phyloP scores from a whole-genome alignment of 2,113 vertebrate species.

The Electrona antarctica region DNA sequence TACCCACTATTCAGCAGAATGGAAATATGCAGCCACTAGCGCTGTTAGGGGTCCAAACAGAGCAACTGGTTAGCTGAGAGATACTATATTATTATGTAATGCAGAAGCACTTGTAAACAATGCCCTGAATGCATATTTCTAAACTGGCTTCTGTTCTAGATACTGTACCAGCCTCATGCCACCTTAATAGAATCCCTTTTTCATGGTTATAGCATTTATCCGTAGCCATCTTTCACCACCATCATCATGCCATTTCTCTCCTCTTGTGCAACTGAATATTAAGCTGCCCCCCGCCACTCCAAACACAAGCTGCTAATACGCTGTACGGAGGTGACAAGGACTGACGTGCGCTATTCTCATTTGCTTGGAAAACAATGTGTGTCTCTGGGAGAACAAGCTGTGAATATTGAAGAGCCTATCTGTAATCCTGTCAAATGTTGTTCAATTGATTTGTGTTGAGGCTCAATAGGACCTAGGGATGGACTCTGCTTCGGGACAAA shows the following conservation, averaged over 20 bases:
- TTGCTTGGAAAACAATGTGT: conserved; percentile 54
- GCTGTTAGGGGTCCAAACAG: conserved; percentile 40
- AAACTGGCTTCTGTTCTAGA: conserved; percentile 17
- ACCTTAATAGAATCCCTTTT: conserved; percentile 7
- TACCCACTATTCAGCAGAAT: conserved; percentile 14
- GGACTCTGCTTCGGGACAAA: conserved; percentile 40
- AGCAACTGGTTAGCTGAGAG: conserved; percentile 16
- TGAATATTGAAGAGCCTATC: conserved; percentile 72
- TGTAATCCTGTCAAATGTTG: conserved; percentile 73
- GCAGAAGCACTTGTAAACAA: conserved; percentile 11
- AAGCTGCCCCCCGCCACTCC: conserved; percentile 14
- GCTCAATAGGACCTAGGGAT: conserved; percentile 69
- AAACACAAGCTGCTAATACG: conserved; percentile 57
- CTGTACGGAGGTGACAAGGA: conserved; percentile 43
- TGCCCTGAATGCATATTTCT: not conserved
- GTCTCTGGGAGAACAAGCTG: conserved; percentile 69
- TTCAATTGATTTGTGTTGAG: conserved; percentile 70
- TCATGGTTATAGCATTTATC: conserved; percentile 11
- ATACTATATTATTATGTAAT: conserved; percentile 10
- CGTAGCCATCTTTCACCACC: conserved; percentile 23
- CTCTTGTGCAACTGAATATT: conserved; percentile 59
- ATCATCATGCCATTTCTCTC: conserved; percentile 8
- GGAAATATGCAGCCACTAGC: conserved; percentile 42
- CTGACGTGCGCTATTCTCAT: conserved; percentile 56
- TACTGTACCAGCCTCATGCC: conserved; percentile 24